Percentiles rank a stretch among this genome's conserved stretches.
Evolutionary conservation across 2,113 vertebrate genomes (phyloP).

Genomic region (Rhinogobius similis): DNA sequence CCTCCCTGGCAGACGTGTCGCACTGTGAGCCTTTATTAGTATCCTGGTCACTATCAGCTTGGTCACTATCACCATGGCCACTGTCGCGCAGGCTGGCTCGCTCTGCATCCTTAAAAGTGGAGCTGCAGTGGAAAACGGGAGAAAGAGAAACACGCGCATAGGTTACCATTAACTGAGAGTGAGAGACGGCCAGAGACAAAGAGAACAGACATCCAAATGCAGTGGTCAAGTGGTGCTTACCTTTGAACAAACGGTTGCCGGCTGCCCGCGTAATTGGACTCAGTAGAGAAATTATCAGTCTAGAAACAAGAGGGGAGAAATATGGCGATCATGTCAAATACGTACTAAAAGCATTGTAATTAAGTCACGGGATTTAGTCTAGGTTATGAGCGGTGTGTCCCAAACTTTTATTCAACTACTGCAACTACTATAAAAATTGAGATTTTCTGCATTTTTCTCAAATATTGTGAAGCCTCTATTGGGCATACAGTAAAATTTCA

Average conservation of each 20-base stretch:
- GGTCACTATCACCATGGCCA: conserved; percentile 99
- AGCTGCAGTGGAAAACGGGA: conserved; percentile 84
- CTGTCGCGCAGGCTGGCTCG: conserved; percentile 99
- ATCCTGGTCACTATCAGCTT: conserved; percentile 99
- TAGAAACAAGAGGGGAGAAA: conserved; percentile 79
- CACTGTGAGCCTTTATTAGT: conserved; percentile 99
- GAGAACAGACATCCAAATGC: conserved; percentile 47
- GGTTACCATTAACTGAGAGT: conserved; percentile 49
- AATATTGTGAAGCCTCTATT: background rate
- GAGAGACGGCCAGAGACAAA: conserved; percentile 49
- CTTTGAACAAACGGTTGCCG: conserved; percentile 99
- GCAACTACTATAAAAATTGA: background rate
- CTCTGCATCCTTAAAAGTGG: conserved; percentile 99
- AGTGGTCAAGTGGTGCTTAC: conserved; percentile 83
- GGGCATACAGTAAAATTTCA: background rate
- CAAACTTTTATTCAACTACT: background rate
- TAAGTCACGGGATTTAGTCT: background rate
- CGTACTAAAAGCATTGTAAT: background rate
- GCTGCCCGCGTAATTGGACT: conserved; percentile 99
- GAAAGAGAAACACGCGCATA: conserved; percentile 21
- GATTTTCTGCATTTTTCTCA: background rate
- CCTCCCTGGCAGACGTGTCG: conserved; percentile 99
- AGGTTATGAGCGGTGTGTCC: background rate
- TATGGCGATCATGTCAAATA: conserved; percentile 27
- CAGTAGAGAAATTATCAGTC: conserved; percentile 99